phyloP scores from a whole-genome alignment of 2,797 vertebrate genomes.

The Antennarius maculatus region DNA sequence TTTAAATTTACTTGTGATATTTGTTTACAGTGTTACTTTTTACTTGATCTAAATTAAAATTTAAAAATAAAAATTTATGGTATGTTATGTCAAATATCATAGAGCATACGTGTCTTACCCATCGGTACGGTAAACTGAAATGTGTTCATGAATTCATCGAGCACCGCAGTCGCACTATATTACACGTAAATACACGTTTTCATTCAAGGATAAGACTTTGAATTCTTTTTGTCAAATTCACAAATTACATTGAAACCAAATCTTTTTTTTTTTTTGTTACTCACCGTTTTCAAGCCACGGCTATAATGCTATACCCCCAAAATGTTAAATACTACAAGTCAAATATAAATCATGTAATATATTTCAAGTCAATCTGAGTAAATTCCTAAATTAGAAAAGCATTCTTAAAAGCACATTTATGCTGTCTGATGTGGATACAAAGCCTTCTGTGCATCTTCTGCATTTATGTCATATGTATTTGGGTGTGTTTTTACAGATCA shows the following conservation, averaged over 20 bases:
- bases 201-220: neutral
- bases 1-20: neutral
- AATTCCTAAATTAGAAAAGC: no score
- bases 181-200: conserved; percentile 12
- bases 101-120: conserved; percentile 17
- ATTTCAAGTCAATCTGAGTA: no score
- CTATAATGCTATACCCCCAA: neutral
- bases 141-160: conserved; percentile 46
- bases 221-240: conserved; percentile 3
- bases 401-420: no score
- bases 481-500: no score
- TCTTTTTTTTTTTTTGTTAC: neutral
- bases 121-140: conserved; percentile 69
- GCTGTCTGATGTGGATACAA: no score
- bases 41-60: conserved; percentile 4
- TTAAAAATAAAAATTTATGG: conserved; percentile 17
- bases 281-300: neutral
- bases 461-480: no score
- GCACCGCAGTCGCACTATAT: conserved; percentile 28
- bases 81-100: conserved; percentile 21
- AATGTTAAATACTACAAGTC: no score
- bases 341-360: no score
- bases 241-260: conserved; percentile 21
- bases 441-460: no score
- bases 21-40: neutral